Evolutionary conservation across 2,888 invertebrate genomes (phyloP).

Genomic region (Oithona nana): DNA sequence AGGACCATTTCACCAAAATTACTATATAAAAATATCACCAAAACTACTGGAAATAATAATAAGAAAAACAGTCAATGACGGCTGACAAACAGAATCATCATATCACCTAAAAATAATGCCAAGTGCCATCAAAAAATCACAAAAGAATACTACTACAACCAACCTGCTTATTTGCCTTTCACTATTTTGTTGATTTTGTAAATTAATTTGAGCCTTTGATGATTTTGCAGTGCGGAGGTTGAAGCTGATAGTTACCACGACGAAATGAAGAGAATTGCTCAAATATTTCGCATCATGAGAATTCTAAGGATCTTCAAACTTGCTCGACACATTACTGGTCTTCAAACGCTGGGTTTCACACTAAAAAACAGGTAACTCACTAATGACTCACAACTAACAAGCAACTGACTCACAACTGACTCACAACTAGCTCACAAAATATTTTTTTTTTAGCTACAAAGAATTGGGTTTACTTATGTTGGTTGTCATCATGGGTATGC

Average conservation of each 20-base stretch:
- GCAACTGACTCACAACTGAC: neutral
- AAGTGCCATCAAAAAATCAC: no score
- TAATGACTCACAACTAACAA: neutral
- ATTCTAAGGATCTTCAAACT: slow-evolving; percentile 14
- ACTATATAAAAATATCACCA: no score
- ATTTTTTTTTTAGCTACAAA: slow-evolving; percentile 8
- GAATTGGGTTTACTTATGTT: slow-evolving; percentile 11
- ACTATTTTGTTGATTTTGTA: no score
- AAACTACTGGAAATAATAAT: no score
- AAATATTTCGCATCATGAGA: slow-evolving; percentile 14
- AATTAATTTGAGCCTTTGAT: no score
- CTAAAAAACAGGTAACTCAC: slow-evolving; percentile 13
- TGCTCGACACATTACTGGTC: slow-evolving; percentile 12
- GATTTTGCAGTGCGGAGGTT: neutral
- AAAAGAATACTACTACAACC: no score
- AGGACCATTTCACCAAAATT: no score
- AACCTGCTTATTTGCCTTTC: no score
- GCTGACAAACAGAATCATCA: no score
- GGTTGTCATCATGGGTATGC: slow-evolving; percentile 17
- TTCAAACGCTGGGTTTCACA: slow-evolving; percentile 12
- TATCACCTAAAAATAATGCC: no score
- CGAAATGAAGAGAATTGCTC: slow-evolving; percentile 14
- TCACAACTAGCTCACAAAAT: neutral
- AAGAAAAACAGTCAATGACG: no score
- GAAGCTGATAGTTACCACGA: slow-evolving; percentile 2